Percentiles rank a stretch among this genome's conserved stretches.
Conservation (phyloP, 1,140 invertebrate species). For the Meloidogyne chitwoodi region DNA sequence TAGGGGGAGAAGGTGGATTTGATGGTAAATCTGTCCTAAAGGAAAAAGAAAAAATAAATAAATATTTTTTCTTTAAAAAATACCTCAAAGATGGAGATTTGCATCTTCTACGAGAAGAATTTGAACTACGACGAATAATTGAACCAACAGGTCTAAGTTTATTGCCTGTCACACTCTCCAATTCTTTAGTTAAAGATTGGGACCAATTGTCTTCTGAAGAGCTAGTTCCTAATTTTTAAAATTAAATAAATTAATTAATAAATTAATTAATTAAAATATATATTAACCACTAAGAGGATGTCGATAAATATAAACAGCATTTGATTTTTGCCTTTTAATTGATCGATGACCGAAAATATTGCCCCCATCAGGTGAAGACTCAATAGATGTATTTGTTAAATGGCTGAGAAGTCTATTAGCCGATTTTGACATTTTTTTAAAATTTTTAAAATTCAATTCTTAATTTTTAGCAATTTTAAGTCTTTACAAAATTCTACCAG, state of each 20-base stretch:
- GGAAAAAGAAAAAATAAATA: neutral
- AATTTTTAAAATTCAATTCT: too few relatives aligned
- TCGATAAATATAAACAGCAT: slow-evolving; percentile 6
- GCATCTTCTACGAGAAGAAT: neutral
- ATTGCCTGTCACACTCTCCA: slow-evolving; percentile 5
- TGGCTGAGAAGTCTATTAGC: neutral
- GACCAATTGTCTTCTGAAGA: slow-evolving; percentile 9
- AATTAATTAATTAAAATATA: neutral
- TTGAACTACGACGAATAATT: slow-evolving; percentile 2
- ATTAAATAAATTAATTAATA: neutral
- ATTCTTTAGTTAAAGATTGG: slow-evolving; percentile 1
- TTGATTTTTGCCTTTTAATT: neutral
- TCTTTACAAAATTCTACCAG: too few relatives aligned
- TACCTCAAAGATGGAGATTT: neutral
- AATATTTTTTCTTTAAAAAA: neutral
- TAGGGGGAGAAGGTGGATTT: slow-evolving; percentile 7
- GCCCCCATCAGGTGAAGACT: neutral
- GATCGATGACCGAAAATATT: neutral
- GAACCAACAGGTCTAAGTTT: slow-evolving; percentile 7
- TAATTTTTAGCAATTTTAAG: too few relatives aligned
- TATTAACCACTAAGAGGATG: neutral
- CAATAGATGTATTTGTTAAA: neutral
- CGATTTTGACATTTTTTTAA: neutral
- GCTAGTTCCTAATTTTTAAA: neutral
- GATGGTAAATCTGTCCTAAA: neutral